Evolutionary conservation across 2,888 invertebrate genomes (phyloP).

Genomic region (Antheraea yamamai): DNA sequence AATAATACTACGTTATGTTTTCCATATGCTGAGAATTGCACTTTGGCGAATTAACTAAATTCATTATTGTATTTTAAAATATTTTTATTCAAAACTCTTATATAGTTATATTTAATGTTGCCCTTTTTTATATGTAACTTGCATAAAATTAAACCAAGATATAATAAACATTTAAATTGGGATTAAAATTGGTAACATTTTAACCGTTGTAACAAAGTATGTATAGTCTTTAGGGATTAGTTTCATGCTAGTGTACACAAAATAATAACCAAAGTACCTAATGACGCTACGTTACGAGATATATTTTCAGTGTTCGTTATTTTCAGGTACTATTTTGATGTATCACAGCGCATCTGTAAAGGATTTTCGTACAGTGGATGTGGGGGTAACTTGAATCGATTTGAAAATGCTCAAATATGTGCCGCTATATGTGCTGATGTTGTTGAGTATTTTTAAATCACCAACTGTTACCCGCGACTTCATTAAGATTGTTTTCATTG

Average conservation of each 20-base stretch:
- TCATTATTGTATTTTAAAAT: too few relatives aligned
- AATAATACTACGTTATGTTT: too few relatives aligned
- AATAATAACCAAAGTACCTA: background rate
- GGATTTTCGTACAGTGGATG: slow-evolving; percentile 69
- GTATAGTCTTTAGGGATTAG: background rate
- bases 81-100: too few relatives aligned
- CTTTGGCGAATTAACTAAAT: too few relatives aligned
- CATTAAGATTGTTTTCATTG: too few relatives aligned
- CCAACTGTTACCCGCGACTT: background rate
- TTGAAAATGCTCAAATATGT: slow-evolving; percentile 42
- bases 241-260: background rate
- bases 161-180: background rate
- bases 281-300: background rate
- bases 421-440: slow-evolving; percentile 31
- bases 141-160: background rate
- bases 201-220: background rate
- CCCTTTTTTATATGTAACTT: too few relatives aligned
- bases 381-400: slow-evolving; percentile 63
- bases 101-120: too few relatives aligned
- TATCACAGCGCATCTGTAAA: slow-evolving; percentile 43
- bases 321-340: slow-evolving; percentile 61
- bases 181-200: background rate
- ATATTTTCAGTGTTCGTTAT: background rate
- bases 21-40: too few relatives aligned
- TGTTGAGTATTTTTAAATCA: slow-evolving; percentile 21